Conservation (phyloP, 2,888 invertebrate species). For the Lasioglossum leucozonium region DNA sequence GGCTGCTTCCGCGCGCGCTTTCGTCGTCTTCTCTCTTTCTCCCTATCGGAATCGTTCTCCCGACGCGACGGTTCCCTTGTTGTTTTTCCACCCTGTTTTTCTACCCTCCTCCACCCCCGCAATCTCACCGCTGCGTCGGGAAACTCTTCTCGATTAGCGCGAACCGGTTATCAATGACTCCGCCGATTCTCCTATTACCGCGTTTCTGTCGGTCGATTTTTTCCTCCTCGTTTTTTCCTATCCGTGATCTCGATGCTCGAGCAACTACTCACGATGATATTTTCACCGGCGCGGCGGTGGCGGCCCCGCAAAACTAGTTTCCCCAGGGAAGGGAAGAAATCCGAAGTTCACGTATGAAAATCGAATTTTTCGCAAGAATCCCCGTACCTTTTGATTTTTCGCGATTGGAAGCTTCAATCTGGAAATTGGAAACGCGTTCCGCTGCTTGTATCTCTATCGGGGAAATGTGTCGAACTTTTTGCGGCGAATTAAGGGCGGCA, state of each 20-base stretch:
- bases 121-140: background rate
- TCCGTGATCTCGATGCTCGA: background rate
- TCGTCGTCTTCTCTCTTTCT: background rate
- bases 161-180: background rate
- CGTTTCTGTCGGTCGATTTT: background rate
- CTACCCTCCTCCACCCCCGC: background rate
- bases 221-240: background rate
- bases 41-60: background rate
- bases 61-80: background rate
- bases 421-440: background rate
- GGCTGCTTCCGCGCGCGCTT: slow-evolving; percentile 6
- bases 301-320: background rate
- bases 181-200: background rate
- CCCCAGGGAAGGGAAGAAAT: background rate
- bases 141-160: slow-evolving; percentile 25
- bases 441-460: background rate
- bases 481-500: too few relatives aligned
- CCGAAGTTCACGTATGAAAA: background rate
- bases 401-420: background rate
- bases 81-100: slow-evolving; percentile 8
- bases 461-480: background rate
- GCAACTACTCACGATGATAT: background rate
- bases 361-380: background rate
- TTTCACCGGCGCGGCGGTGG: background rate
- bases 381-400: background rate